Base-by-base conservation (phyloP, 2,113 vertebrate genomes). In the Cyanoramphus novaezelandiae region DNA sequence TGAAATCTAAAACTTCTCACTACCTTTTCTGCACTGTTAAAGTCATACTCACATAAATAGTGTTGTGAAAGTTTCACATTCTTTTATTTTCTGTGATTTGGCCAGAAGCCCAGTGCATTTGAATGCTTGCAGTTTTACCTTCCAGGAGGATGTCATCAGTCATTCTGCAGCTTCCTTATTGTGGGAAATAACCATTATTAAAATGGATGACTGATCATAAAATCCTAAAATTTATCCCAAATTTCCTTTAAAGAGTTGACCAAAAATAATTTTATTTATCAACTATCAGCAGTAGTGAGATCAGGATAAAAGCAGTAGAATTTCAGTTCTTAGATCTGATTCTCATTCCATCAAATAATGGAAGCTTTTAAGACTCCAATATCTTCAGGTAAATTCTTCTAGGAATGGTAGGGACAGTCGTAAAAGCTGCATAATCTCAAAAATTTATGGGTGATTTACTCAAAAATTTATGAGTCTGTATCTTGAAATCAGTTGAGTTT, bases 131-230 rank as follows among this genome's bases (percentile, higher is more conserved):
- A 37, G 46, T 63, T 75, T 82, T 86, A 43, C 43, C 55, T 92
- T 91, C 50, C 89, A 71, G 77, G 15, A 81, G 69, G 33, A 93
- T 89, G 86, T 93, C 18, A 0, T 70, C 95, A 92, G 92, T 86
- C 83, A 60, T 93, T 93, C 62, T 95, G 72, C 83, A 92, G 59
- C 83, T 89, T 86, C 39, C 88, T 91, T 82, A 60, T 57, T 88
- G 62, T 75, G 43, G 65, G 80, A 89, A 92, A 81, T 70, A 86
- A 29, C 37, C 3, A 6, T 57, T 75, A 92, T 93, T 75, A 20
- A 82, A 88, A 93, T 59, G 41, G 18, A 68, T 76, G 50, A 47
- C 52, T 79, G 69, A 55, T 85, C 50, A 44, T 50, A 63, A 83
- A 93, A 77, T 63, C 24, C 35, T 78, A 52, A 88, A 86, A 92